Evolutionary conservation across 1,140 invertebrate genomes (phyloP).

Genomic region (Trichogramma pretiosum): DNA sequence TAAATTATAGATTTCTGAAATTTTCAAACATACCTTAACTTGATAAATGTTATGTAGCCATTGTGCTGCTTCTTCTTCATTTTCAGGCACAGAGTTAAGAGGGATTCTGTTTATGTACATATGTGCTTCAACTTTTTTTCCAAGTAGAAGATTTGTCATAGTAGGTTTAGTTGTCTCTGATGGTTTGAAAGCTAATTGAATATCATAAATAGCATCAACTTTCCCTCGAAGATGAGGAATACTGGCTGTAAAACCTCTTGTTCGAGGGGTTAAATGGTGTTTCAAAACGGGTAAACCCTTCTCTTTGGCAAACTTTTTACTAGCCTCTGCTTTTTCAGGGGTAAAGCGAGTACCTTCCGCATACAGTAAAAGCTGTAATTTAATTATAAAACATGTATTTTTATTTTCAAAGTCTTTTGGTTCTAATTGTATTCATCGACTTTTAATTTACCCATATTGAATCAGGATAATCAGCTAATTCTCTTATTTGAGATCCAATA

Average conservation of each 20-base stretch:
- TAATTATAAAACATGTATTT: too few relatives aligned
- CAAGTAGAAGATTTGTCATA: slow-evolving; percentile 72
- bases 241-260: slow-evolving; percentile 80
- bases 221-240: slow-evolving; percentile 62
- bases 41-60: slow-evolving; percentile 77
- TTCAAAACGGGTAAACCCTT: slow-evolving; percentile 78
- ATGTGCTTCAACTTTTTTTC: slow-evolving; percentile 64
- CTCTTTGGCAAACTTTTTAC: slow-evolving; percentile 77
- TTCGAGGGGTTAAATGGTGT: slow-evolving; percentile 86
- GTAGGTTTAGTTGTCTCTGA: slow-evolving; percentile 60
- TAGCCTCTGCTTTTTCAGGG: slow-evolving; percentile 74
- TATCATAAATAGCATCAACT: slow-evolving; percentile 78
- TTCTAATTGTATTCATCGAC: too few relatives aligned
- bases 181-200: slow-evolving; percentile 69
- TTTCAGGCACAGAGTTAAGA: slow-evolving; percentile 68
- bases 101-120: slow-evolving; percentile 76
- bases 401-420: too few relatives aligned
- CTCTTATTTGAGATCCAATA: slow-evolving; percentile 69
- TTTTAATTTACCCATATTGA: slow-evolving; percentile 78
- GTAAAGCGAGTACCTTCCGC: slow-evolving; percentile 93
- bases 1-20: not conserved
- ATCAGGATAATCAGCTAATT: slow-evolving; percentile 79
- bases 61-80: slow-evolving; percentile 65
- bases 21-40: slow-evolving; percentile 54
- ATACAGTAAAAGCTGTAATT: slow-evolving; percentile 73